These are phyloP conservation scores for Chelonoidis abingdonii DNA, from an alignment of 2,113 vertebrate species.

Conservation along the genomic window DNA sequence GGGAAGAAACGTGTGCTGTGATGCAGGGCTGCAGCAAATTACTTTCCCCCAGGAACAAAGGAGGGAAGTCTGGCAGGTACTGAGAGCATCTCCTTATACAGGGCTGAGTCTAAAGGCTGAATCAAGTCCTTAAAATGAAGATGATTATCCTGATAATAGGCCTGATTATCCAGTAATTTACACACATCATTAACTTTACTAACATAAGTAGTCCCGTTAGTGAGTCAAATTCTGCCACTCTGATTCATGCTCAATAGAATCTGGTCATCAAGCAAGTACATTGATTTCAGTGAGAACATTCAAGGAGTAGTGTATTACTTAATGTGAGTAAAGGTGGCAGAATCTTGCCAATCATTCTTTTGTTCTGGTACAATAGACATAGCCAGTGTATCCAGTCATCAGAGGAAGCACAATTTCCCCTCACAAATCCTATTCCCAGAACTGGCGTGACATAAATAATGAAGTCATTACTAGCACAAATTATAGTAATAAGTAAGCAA, in stretches of 20 bases:
- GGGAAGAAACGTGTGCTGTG: accelerated
- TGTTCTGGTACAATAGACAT: background rate
- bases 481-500: background rate
- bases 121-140: background rate
- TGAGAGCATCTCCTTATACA: background rate
- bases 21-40: background rate
- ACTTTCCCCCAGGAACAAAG: background rate
- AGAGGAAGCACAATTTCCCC: background rate
- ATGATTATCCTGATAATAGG: background rate
- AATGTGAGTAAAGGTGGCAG: background rate
- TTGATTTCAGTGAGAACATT: background rate
- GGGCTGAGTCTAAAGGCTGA: background rate
- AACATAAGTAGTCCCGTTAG: background rate
- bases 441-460: background rate
- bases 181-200: background rate
- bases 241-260: background rate
- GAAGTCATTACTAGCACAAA: background rate
- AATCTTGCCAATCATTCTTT: background rate
- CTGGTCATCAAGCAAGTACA: background rate
- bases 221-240: background rate
- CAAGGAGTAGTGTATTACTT: background rate
- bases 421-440: background rate
- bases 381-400: background rate
- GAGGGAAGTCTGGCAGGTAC: background rate
- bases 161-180: background rate